A percentile compares a stretch with the other conserved stretches of the same genome.
phyloP scores from a whole-genome alignment of 2,113 vertebrate species.

The Abramis brama region DNA sequence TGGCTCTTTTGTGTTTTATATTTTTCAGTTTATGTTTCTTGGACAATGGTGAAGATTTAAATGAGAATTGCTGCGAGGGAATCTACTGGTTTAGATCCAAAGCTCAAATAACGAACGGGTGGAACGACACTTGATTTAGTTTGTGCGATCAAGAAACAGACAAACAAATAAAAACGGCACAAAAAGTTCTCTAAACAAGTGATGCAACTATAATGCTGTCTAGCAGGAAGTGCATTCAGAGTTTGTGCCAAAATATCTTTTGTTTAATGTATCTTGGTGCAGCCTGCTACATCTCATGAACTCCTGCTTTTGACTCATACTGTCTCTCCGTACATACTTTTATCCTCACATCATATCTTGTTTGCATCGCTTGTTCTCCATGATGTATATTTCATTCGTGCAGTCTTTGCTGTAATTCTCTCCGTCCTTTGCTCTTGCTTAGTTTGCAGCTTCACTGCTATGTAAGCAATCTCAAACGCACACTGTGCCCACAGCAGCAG shows the following conservation, averaged over 20 bases:
- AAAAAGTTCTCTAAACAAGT: background rate
- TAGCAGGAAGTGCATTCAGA: background rate
- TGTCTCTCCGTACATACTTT: background rate
- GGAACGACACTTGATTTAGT: background rate
- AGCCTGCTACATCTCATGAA: background rate
- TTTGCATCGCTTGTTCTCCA: constrained; percentile 2
- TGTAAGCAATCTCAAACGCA: constrained; percentile 33
- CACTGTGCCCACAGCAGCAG: constrained; percentile 42
- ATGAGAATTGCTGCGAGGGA: constrained; percentile 40
- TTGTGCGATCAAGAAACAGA: background rate
- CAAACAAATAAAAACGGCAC: background rate
- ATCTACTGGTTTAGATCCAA: constrained; percentile 46
- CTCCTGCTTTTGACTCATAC: background rate
- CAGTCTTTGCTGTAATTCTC: constrained; percentile 34
- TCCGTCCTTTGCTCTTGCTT: constrained; percentile 39
- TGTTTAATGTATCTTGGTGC: background rate
- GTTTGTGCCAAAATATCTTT: background rate
- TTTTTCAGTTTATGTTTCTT: constrained; percentile 40
- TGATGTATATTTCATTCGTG: constrained; percentile 19
- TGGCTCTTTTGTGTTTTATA: constrained; percentile 45
- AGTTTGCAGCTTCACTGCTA: constrained; percentile 41
- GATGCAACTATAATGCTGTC: background rate
- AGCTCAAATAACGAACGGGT: constrained; percentile 17
- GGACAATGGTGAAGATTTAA: constrained; percentile 41
- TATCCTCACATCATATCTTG: constrained; percentile 14